These are phyloP conservation scores for Atethmia centrago DNA, from an alignment of 2,888 invertebrate species.

Conservation along the genomic window DNA sequence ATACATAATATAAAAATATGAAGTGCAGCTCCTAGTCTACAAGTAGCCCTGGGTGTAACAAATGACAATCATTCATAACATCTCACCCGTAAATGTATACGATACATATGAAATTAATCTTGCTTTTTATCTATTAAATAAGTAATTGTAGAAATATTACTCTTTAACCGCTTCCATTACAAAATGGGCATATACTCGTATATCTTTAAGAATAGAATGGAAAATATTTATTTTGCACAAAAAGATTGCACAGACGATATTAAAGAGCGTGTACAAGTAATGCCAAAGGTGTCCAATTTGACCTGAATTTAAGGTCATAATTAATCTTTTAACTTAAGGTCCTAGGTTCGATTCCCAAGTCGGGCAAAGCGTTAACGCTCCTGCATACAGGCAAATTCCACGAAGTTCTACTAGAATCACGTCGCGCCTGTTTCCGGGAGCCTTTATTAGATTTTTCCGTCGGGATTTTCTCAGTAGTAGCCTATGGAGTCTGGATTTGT, in stretches of 20 bases:
- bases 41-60: conserved; percentile 34
- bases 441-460: too few species aligned
- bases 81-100: conserved; percentile 63
- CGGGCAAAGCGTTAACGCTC: too few species aligned
- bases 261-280: neutral
- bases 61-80: conserved; percentile 70
- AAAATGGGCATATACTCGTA: too few species aligned
- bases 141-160: neutral
- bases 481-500: too few species aligned
- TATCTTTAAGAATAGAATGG: too few species aligned
- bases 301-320: neutral
- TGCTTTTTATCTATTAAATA: conserved; percentile 1
- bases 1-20: neutral
- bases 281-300: neutral
- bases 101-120: conserved; percentile 28
- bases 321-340: neutral
- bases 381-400: too few species aligned
- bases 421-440: too few species aligned
- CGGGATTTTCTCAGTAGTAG: too few species aligned
- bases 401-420: too few species aligned
- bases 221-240: neutral
- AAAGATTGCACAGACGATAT: neutral
- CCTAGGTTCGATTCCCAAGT: too few species aligned
- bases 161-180: too few species aligned
- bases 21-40: conserved; percentile 28